phyloP scores from a whole-genome alignment of 2,113 vertebrate species.

The Herpetotheres cachinnans region DNA sequence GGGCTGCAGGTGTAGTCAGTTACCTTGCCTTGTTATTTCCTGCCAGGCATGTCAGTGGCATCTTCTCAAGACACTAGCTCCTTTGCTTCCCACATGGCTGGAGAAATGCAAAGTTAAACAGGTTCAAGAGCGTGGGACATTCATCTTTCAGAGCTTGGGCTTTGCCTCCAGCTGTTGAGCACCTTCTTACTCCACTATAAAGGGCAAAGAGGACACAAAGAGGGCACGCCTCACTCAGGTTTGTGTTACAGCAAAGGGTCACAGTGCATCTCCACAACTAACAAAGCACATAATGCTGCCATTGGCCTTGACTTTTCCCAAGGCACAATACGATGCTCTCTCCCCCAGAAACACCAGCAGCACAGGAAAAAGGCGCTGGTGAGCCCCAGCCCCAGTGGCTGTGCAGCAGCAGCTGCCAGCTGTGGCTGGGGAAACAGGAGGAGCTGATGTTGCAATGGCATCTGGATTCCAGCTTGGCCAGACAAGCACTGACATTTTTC shows the following conservation, averaged over 20 bases:
- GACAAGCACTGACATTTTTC: constrained; percentile 16
- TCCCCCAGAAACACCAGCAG: neutral
- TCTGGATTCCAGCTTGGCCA: constrained; percentile 8
- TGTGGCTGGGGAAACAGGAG: neutral
- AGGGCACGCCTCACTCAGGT: neutral
- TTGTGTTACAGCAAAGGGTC: neutral
- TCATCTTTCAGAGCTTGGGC: neutral
- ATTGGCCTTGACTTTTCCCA: neutral
- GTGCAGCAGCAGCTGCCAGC: neutral
- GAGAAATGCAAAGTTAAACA: neutral
- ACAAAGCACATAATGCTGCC: neutral
- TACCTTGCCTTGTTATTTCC: neutral
- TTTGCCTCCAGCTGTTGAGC: neutral
- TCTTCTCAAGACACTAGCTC: neutral
- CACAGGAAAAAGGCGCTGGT: neutral
- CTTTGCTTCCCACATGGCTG: neutral
- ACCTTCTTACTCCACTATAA: neutral
- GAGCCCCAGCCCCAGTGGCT: neutral
- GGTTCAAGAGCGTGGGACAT: neutral
- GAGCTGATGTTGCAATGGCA: constrained; percentile 7
- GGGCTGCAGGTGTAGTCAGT: neutral
- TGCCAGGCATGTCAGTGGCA: neutral
- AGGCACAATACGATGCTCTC: neutral
- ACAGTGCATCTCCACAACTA: neutral
- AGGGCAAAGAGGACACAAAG: neutral